Percentiles rank a stretch among this genome's conserved stretches.
These are phyloP conservation scores for Crepidodera aurea DNA, from an alignment of 2,888 invertebrate genomes.

Conservation along the genomic window DNA sequence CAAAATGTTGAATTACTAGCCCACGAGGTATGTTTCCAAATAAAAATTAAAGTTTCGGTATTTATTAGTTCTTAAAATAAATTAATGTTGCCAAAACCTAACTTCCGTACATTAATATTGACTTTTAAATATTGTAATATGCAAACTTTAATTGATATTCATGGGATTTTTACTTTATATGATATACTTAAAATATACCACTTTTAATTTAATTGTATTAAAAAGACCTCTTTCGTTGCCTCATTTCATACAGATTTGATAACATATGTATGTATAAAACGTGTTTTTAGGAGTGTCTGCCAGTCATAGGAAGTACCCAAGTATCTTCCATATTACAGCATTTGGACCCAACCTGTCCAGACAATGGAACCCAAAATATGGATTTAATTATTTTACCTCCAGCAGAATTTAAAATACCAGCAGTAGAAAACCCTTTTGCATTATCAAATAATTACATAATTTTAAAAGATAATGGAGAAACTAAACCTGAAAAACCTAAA, in stretches of 20 bases:
- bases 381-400: conserved; percentile 51
- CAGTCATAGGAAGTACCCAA: conserved; percentile 56
- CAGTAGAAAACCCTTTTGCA: conserved; percentile 40
- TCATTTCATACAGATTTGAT: no score
- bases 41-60: no score
- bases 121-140: no score
- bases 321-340: conserved; percentile 57
- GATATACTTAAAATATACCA: no score
- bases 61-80: no score
- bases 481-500: conserved; percentile 34
- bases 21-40: conserved; percentile 47
- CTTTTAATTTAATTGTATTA: no score
- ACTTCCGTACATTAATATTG: no score
- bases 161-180: no score
- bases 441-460: conserved; percentile 50
- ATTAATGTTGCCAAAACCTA: no score
- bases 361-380: conserved; percentile 49
- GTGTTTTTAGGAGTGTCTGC: conserved; percentile 53
- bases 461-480: conserved; percentile 47
- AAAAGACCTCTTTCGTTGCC: no score
- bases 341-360: conserved; percentile 47
- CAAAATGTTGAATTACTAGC: conserved; percentile 52
- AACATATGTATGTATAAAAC: no score
- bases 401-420: conserved; percentile 48
- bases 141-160: no score